Conservation (phyloP, 2,888 invertebrate genomes). For the Chromoteleia sp. region DNA sequence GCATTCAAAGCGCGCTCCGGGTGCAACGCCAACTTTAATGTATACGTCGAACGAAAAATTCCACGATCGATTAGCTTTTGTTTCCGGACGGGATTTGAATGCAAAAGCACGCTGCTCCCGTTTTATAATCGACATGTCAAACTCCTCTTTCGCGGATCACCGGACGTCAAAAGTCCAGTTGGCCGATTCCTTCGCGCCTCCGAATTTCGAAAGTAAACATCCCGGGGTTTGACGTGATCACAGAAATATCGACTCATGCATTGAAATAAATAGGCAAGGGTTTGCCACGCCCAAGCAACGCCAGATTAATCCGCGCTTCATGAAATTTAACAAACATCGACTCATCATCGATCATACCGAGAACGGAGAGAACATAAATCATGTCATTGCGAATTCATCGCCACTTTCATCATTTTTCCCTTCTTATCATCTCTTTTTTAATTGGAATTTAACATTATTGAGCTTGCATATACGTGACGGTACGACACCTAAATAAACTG, state of each 20-base stretch:
- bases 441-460: slow-evolving; percentile 15
- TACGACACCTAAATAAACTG: slow-evolving; percentile 16
- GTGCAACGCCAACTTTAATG: not conserved
- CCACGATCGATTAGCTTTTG: slow-evolving; percentile 23
- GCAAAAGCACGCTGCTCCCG: slow-evolving; percentile 12
- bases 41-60: not conserved
- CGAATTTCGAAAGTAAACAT: not conserved
- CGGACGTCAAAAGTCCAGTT: not conserved
- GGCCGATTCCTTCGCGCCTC: not conserved
- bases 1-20: slow-evolving; percentile 33
- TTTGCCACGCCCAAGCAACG: slow-evolving; percentile 14
- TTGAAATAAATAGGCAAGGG: slow-evolving; percentile 28
- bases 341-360: slow-evolving; percentile 64
- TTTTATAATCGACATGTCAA: slow-evolving; percentile 25
- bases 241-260: not conserved
- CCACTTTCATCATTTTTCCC: not conserved
- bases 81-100: slow-evolving; percentile 40
- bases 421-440: not conserved
- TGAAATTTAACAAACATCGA: slow-evolving; percentile 52
- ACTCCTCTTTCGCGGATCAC: slow-evolving; percentile 8
- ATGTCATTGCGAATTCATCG: slow-evolving; percentile 27
- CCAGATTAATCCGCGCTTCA: slow-evolving; percentile 35
- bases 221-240: slow-evolving; percentile 15
- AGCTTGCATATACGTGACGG: slow-evolving; percentile 36
- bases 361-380: slow-evolving; percentile 68